Conservation (phyloP, 2,113 vertebrate genomes). For the Phyllopteryx taeniolatus region DNA sequence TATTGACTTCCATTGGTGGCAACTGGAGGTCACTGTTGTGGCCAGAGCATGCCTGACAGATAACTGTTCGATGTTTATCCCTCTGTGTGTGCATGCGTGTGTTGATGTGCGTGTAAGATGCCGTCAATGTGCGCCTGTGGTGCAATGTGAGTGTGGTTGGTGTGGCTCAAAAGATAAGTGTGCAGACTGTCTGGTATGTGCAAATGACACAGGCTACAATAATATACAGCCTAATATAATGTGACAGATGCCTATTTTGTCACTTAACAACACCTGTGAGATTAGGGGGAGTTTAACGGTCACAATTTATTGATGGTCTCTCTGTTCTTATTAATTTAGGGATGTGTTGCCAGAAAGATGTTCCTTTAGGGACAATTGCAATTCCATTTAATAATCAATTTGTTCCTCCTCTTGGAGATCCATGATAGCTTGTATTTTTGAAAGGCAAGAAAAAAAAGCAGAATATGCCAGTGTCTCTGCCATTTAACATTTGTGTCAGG, state of each 20-base stretch:
- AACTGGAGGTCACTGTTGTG: slow-evolving; percentile 51
- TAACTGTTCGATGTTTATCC: slow-evolving; percentile 43
- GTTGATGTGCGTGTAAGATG: slow-evolving; percentile 10
- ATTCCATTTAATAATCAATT: slow-evolving; percentile 15
- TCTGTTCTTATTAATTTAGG: slow-evolving; percentile 4
- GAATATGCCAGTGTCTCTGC: background rate
- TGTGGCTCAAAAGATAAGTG: background rate
- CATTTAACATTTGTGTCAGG: slow-evolving; percentile 15
- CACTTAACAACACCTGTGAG: background rate
- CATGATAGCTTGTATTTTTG: background rate
- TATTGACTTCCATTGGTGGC: slow-evolving; percentile 52
- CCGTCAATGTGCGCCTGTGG: slow-evolving; percentile 1
- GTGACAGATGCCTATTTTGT: background rate
- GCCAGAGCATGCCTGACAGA: slow-evolving; percentile 33
- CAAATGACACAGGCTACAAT: background rate
- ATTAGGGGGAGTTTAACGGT: background rate
- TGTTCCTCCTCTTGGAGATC: background rate
- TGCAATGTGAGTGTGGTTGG: slow-evolving; percentile 11
- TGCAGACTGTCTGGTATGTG: background rate
- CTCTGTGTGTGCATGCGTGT: slow-evolving; percentile 2
- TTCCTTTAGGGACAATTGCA: slow-evolving; percentile 1
- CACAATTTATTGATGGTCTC: background rate
- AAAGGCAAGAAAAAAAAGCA: slow-evolving; percentile 4
- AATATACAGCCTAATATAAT: background rate
- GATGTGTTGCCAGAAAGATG: background rate